Evolutionary conservation across 1,140 invertebrate genomes (phyloP).

Genomic region (Halesus radiatus): DNA sequence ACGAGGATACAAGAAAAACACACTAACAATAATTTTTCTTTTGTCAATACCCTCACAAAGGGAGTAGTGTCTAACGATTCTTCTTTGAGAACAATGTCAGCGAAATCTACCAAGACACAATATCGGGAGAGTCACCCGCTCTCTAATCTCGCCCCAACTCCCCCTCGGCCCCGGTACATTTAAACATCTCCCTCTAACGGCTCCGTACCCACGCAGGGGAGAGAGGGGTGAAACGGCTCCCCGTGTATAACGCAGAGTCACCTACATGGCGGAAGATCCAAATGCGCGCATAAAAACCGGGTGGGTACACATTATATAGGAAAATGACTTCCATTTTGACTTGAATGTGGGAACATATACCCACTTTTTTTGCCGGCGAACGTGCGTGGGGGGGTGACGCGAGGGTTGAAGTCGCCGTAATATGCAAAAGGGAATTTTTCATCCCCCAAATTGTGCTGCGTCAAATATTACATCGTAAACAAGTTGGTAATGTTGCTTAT

Average conservation of each 20-base stretch:
- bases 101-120: conserved; percentile 52
- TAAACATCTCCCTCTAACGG: conserved; percentile 47
- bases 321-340: conserved; percentile 58
- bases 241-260: conserved; percentile 47
- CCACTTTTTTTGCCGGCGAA: conserved; percentile 51
- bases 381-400: conserved; percentile 32
- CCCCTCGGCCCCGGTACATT: conserved; percentile 50
- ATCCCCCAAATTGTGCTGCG: conserved; percentile 56
- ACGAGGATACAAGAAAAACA: conserved; percentile 45
- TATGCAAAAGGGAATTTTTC: conserved; percentile 51
- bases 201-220: neutral
- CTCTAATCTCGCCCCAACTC: conserved; percentile 38
- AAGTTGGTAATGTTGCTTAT: conserved; percentile 57
- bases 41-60: conserved; percentile 56
- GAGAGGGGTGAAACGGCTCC: conserved; percentile 31
- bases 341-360: conserved; percentile 52
- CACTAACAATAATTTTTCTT: conserved; percentile 53
- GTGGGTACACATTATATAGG: conserved; percentile 57
- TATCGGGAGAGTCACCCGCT: conserved; percentile 33
- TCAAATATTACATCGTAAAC: conserved; percentile 59
- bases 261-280: conserved; percentile 52
- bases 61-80: conserved; percentile 53
- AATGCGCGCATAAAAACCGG: conserved; percentile 47
- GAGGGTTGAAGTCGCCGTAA: neutral
- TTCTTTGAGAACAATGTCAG: conserved; percentile 57